These are phyloP conservation scores for Phyllostomus discolor DNA, from an alignment of 2,113 vertebrate genomes.

Conservation along the genomic window DNA sequence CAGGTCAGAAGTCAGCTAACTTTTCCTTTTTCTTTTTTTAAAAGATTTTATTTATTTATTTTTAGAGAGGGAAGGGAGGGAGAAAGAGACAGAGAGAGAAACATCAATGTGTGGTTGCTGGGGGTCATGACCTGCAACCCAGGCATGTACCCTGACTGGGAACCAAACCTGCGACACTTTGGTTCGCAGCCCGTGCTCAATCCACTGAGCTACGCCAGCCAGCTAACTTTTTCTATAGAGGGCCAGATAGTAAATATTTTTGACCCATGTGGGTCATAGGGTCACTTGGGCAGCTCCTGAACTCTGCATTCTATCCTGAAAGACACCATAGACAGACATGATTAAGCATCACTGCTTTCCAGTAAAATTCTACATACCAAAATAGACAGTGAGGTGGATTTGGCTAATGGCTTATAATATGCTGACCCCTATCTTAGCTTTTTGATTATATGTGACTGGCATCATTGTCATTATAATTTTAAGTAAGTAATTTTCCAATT, in stretches of 20 bases:
- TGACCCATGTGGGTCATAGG: neutral
- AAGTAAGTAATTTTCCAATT: neutral
- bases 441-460: neutral
- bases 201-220: neutral
- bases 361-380: neutral
- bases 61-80: no score
- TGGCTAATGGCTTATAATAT: neutral
- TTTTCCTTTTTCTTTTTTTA: neutral
- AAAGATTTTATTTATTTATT: no score
- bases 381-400: neutral
- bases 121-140: no score
- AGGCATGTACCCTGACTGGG: no score
- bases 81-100: no score
- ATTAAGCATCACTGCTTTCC: neutral
- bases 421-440: neutral
- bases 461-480: neutral
- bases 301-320: neutral
- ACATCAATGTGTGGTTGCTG: no score
- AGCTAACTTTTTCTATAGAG: neutral
- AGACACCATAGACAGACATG: neutral
- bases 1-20: neutral
- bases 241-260: neutral
- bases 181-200: no score
- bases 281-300: neutral
- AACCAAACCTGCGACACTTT: no score